Percentiles rank a stretch among this genome's conserved stretches.
phyloP scores from a whole-genome alignment of 1,140 invertebrate species.

The Dinoponera quadriceps region DNA sequence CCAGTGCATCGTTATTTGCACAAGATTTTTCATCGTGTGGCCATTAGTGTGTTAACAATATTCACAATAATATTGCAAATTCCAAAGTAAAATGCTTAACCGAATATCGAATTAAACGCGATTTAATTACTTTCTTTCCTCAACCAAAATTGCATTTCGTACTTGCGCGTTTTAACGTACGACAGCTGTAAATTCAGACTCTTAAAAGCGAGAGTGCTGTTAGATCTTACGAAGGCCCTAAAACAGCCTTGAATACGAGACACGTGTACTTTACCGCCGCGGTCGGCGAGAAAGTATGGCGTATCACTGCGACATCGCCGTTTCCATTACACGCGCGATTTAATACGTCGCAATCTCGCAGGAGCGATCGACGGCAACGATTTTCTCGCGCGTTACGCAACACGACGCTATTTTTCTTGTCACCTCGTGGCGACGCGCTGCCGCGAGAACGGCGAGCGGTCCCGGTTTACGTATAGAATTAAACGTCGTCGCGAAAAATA shows the following conservation, averaged over 20 bases:
- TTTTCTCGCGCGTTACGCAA: slow-evolving; percentile 32
- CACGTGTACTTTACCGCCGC: slow-evolving; percentile 5
- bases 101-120: too few species aligned
- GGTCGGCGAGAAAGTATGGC: slow-evolving; percentile 30
- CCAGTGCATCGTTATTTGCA: too few species aligned
- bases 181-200: not conserved
- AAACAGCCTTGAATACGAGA: slow-evolving; percentile 13
- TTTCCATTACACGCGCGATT: slow-evolving; percentile 57
- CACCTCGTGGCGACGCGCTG: slow-evolving; percentile 20
- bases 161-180: not conserved
- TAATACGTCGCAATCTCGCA: slow-evolving; percentile 60
- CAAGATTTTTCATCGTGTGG: too few species aligned
- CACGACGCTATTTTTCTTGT: slow-evolving; percentile 40
- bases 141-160: too few species aligned
- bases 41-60: too few species aligned
- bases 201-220: slow-evolving; percentile 11
- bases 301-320: slow-evolving; percentile 45
- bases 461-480: slow-evolving; percentile 22
- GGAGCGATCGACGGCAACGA: slow-evolving; percentile 51
- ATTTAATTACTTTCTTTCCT: too few species aligned
- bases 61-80: too few species aligned
- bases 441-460: slow-evolving; percentile 3
- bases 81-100: too few species aligned
- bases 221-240: not conserved
- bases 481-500: not conserved